phyloP scores from a whole-genome alignment of 2,888 invertebrate genomes.

The Drosophila hamatofila region DNA sequence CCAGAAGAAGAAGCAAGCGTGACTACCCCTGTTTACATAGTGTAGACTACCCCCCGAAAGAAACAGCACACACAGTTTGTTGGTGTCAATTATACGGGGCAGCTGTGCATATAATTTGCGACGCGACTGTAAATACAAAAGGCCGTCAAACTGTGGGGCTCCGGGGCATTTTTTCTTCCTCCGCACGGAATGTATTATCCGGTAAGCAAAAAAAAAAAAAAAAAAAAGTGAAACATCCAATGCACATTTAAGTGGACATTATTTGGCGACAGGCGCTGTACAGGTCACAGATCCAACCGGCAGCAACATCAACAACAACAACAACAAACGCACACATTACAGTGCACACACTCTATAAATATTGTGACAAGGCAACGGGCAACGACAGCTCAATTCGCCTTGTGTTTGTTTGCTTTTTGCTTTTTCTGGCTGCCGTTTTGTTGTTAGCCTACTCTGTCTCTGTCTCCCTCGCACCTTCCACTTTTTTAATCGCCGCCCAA shows the following conservation, averaged over 20 bases:
- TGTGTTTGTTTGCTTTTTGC: conserved; percentile 46
- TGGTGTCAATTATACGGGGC: conserved; percentile 24
- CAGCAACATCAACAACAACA: conserved; percentile 41
- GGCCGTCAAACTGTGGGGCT: conserved; percentile 98
- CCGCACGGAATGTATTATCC: conserved; percentile 98
- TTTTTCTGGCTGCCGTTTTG: conserved; percentile 40
- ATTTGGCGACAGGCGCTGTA: conserved; percentile 9
- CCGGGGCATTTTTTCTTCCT: conserved; percentile 97
- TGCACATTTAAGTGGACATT: conserved; percentile 9
- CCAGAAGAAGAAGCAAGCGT: conserved; percentile 26
- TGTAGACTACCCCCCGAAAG: conserved; percentile 28
- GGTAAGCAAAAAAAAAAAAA: conserved; percentile 87
- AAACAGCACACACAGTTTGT: conserved; percentile 19
- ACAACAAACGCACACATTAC: conserved; percentile 36
- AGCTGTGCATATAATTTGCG: conserved; percentile 65
- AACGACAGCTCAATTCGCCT: conserved; percentile 47
- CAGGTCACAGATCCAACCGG: conserved; percentile 10
- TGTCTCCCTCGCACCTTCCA: not conserved
- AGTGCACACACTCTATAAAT: conserved; percentile 53
- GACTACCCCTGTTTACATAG: conserved; percentile 42
- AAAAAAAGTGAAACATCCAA: conserved; percentile 18
- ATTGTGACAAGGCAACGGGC: conserved; percentile 39
- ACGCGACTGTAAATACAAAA: conserved; percentile 80
- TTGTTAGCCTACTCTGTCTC: conserved; percentile 21
- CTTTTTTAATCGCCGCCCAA: conserved; percentile 21